Percentiles rank a stretch among this genome's conserved stretches.
These are phyloP conservation scores for Apodemia hepburni DNA, from an alignment of 2,888 invertebrate genomes.

Conservation along the genomic window DNA sequence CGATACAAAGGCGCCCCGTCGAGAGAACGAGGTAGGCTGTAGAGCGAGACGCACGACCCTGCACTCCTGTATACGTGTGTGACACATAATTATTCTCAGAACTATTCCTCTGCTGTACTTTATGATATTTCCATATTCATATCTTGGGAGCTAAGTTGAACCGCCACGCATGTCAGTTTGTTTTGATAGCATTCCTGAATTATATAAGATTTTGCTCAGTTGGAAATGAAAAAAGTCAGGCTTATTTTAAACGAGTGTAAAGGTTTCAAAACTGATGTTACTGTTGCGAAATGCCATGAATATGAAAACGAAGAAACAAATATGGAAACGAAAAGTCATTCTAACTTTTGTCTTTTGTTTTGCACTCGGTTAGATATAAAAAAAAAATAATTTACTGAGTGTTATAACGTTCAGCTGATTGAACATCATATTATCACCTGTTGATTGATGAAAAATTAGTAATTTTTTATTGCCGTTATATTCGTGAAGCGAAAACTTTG, in stretches of 20 bases:
- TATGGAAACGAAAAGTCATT: too few species aligned
- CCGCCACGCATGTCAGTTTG: neutral
- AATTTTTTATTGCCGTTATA: too few species aligned
- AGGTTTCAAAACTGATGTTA: neutral
- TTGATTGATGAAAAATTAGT: too few species aligned
- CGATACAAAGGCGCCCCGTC: conserved; percentile 65
- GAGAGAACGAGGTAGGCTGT: conserved; percentile 35
- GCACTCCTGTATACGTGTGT: conserved; percentile 12
- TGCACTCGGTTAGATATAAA: too few species aligned
- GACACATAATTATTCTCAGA: conserved; percentile 11
- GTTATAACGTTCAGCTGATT: too few species aligned
- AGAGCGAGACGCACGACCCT: conserved; percentile 17
- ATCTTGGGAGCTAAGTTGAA: neutral
- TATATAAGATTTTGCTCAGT: neutral
- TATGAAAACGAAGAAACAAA: too few species aligned
- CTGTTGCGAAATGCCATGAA: too few species aligned
- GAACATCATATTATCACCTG: too few species aligned
- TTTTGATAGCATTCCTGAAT: neutral
- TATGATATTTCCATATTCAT: neutral
- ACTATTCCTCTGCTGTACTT: conserved; percentile 4
- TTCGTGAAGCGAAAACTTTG: too few species aligned
- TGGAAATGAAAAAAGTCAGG: too few species aligned
- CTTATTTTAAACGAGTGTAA: neutral
- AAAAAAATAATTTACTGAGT: too few species aligned
- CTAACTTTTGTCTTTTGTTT: too few species aligned